Evolutionary conservation across 2,113 vertebrate species (phyloP).

Genomic region (Paedocypris sp.): DNA sequence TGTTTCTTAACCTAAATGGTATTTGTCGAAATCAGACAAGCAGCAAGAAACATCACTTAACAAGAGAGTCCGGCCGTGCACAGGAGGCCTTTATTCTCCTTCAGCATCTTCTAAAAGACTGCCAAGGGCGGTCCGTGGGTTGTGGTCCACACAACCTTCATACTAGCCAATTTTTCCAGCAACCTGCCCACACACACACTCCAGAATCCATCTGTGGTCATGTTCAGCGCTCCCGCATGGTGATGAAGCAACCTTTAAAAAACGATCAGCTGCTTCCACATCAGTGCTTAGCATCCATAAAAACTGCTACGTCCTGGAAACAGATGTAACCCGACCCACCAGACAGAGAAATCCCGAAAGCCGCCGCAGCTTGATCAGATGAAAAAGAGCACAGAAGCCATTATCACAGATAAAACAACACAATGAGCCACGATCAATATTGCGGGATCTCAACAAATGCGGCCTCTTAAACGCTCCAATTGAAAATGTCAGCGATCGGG

Average conservation of each 20-base stretch:
- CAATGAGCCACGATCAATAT: slow-evolving; percentile 31
- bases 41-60: too few species aligned
- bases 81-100: slow-evolving; percentile 15
- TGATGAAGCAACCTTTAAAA: background rate
- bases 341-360: slow-evolving; percentile 13
- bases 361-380: slow-evolving; percentile 2
- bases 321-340: slow-evolving; percentile 20
- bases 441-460: slow-evolving; percentile 31
- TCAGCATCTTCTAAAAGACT: slow-evolving; percentile 17
- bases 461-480: slow-evolving; percentile 21
- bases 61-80: background rate
- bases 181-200: slow-evolving; percentile 2
- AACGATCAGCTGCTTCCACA: background rate
- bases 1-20: too few species aligned
- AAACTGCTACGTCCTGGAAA: background rate
- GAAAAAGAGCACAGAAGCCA: slow-evolving; percentile 19
- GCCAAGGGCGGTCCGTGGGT: slow-evolving; percentile 16
- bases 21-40: too few species aligned
- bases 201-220: background rate
- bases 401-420: slow-evolving; percentile 28
- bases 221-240: background rate
- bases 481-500: background rate
- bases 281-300: background rate
- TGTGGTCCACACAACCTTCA: slow-evolving; percentile 2
- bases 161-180: background rate